Base-by-base conservation (phyloP, 2,888 invertebrate genomes). In the Rhimphoctona megacephalus region DNA sequence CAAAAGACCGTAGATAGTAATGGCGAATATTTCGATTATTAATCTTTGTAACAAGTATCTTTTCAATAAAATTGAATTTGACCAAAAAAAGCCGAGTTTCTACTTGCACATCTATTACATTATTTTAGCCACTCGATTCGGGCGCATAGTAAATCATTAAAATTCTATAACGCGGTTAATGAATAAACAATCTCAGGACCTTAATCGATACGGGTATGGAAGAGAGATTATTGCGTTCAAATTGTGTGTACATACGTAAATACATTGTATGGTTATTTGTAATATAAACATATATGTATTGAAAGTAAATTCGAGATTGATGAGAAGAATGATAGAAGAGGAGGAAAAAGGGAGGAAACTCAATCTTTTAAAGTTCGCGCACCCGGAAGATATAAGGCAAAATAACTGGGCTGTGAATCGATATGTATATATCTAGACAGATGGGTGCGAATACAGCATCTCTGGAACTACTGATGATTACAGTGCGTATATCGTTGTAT, bases 271-370 rank as follows among this genome's bases (percentile, higher is more conserved):
- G 30, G 30, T 25, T 82, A 43, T 36, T 14, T 11, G 25, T 57
- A 61, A 66, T 73, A 66, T 66, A 64, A 54, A 52, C 73, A 57
- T 79, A 66, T 36, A 81, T 39, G 7, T 7, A 64, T 84, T 54
- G 70, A 54, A 74, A 79, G 72, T 83, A 81, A 85, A 83, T 77
- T 85, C 39, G 81, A 74, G 85, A 85, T 83, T 83, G 83, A 83
- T 83, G 85, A 85, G 43, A 39, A 39, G 79, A 64, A 52, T 43
- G 76, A 70, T 66, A n/a, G 43, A 43, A 67, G 69, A 17, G 22
- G 64, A 22, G 61, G 36, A n/a, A 61, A n/a, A 25, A 54, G 64
- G 36, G 73, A 43, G 39, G 36, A 43, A 66, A 46, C 33, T 52
- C 61, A 30, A 85, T 76, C 77, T 77, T 72, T 72, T 22, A 36